phyloP scores from a whole-genome alignment of 2,113 vertebrate species.

The Notothenia rossii region DNA sequence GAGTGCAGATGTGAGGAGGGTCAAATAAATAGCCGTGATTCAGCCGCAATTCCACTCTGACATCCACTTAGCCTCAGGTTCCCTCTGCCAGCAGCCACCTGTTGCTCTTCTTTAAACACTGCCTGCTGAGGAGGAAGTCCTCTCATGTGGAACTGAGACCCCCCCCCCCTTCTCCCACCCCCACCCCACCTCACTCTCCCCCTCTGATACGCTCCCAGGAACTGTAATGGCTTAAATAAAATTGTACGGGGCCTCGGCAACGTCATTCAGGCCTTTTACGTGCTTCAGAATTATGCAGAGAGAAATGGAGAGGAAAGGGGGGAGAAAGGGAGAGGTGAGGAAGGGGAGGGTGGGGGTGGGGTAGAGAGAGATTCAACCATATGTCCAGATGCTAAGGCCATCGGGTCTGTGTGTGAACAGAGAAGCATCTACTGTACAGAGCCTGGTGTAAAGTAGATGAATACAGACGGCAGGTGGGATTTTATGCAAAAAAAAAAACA shows the following conservation, averaged over 20 bases:
- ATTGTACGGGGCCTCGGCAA: slow-evolving; percentile 58
- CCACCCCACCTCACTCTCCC: neutral
- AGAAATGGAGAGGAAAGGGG: slow-evolving; percentile 34
- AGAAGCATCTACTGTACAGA: slow-evolving; percentile 59
- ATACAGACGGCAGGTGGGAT: slow-evolving; percentile 55
- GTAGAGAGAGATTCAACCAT: slow-evolving; percentile 43
- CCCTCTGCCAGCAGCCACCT: slow-evolving; percentile 82
- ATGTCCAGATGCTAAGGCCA: slow-evolving; percentile 76
- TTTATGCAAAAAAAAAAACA: neutral
- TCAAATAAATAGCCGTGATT: slow-evolving; percentile 83
- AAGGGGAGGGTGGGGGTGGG: neutral
- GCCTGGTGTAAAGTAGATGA: slow-evolving; percentile 56
- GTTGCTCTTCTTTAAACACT: slow-evolving; percentile 84
- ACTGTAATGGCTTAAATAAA: slow-evolving; percentile 77
- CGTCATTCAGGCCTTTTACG: slow-evolving; percentile 62
- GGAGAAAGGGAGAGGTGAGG: neutral
- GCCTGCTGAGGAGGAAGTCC: slow-evolving; percentile 79
- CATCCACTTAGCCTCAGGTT: slow-evolving; percentile 81
- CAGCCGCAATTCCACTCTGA: slow-evolving; percentile 77
- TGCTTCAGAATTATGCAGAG: slow-evolving; percentile 55
- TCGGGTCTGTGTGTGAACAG: slow-evolving; percentile 58
- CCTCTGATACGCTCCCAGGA: slow-evolving; percentile 51
- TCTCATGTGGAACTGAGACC: slow-evolving; percentile 81
- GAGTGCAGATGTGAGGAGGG: slow-evolving; percentile 81
- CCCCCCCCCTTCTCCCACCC: neutral